Evolutionary conservation across 2,888 invertebrate species (phyloP).

Genomic region (Agrochola lychnidis): DNA sequence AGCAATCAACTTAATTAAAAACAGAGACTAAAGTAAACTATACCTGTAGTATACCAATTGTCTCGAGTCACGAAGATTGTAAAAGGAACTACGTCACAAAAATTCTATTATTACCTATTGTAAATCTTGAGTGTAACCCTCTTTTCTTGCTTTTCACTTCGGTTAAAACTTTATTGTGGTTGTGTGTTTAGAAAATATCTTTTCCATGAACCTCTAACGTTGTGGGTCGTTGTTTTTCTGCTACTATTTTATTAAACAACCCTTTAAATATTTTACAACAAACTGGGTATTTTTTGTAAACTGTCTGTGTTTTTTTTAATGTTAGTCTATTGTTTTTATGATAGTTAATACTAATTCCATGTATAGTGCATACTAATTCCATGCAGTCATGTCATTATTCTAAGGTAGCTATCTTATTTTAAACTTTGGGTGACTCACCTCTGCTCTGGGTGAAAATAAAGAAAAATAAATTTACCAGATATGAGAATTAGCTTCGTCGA

Average conservation of each 20-base stretch:
- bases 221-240: constrained; percentile 39
- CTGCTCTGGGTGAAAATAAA: too few relatives aligned
- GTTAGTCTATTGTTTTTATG: constrained; percentile 17
- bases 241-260: constrained; percentile 53
- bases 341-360: too few relatives aligned
- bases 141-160: constrained; percentile 14
- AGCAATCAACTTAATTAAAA: not conserved
- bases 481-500: too few relatives aligned
- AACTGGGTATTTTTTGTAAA: constrained; percentile 20
- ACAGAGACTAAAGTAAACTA: not conserved
- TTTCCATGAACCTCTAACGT: constrained; percentile 35
- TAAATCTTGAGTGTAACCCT: not conserved
- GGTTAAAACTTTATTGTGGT: constrained; percentile 11
- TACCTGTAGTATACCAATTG: not conserved
- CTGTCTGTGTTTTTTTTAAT: constrained; percentile 10
- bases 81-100: not conserved
- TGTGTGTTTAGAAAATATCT: constrained; percentile 57
- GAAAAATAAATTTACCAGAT: too few relatives aligned
- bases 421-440: too few relatives aligned
- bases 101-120: not conserved
- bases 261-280: constrained; percentile 43
- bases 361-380: too few relatives aligned
- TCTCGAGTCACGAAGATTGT: not conserved
- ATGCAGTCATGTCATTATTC: too few relatives aligned
- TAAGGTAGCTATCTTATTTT: too few relatives aligned